phyloP scores from a whole-genome alignment of 2,888 invertebrate species.

The Allacma fusca region DNA sequence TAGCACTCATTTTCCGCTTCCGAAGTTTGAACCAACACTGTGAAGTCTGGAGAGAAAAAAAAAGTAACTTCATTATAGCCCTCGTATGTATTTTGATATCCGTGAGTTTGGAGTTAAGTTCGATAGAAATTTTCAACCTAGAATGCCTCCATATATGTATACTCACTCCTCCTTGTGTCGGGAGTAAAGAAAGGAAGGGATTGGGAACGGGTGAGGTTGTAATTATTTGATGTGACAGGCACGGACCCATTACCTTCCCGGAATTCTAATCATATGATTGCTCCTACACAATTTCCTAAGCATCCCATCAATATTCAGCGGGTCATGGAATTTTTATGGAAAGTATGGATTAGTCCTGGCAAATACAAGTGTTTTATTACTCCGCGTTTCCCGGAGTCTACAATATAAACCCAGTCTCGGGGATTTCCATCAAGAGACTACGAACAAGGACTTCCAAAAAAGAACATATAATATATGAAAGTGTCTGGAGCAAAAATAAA shows the following conservation, averaged over 20 bases:
- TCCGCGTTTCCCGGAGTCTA: too few relatives aligned
- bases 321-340: background rate
- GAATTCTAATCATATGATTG: background rate
- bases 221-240: constrained; percentile 16
- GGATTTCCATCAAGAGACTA: too few relatives aligned
- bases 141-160: too few relatives aligned
- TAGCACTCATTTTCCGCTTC: constrained; percentile 58
- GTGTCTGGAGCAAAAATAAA: background rate
- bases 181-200: too few relatives aligned
- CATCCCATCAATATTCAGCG: background rate
- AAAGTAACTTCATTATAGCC: background rate
- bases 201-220: background rate
- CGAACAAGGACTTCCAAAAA: too few relatives aligned
- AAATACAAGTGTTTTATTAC: too few relatives aligned
- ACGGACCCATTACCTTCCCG: background rate
- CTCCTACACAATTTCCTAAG: background rate
- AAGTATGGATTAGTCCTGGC: background rate
- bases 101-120: too few relatives aligned
- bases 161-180: too few relatives aligned
- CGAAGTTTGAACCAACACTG: constrained; percentile 58
- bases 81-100: background rate
- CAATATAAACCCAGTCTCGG: too few relatives aligned
- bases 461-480: too few relatives aligned
- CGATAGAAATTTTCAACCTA: too few relatives aligned
- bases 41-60: constrained; percentile 38